Percentiles rank a stretch among this genome's conserved stretches.
These are phyloP conservation scores for Polylopha cassiicola DNA, from an alignment of 2,888 invertebrate species.

Conservation along the genomic window DNA sequence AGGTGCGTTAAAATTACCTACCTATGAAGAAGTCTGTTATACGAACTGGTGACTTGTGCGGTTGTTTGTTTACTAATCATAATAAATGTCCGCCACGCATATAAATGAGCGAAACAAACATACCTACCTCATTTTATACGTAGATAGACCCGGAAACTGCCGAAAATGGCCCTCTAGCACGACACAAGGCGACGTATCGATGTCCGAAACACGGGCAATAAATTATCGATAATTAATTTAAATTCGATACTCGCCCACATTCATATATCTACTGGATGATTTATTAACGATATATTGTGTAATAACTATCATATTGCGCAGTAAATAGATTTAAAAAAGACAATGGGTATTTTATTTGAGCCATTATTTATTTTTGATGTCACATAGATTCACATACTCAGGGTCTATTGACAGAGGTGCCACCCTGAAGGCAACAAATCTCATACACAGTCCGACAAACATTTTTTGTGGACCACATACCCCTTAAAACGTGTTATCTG, in stretches of 20 bases:
- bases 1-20: neutral
- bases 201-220: slow-evolving; percentile 54
- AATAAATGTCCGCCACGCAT: slow-evolving; percentile 47
- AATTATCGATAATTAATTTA: slow-evolving; percentile 60
- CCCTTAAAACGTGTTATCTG: slow-evolving; percentile 71
- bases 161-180: slow-evolving; percentile 51
- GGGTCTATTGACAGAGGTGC: slow-evolving; percentile 57
- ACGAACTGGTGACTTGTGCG: slow-evolving; percentile 27
- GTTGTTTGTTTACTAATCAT: slow-evolving; percentile 39
- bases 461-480: slow-evolving; percentile 64
- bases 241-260: slow-evolving; percentile 60
- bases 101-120: slow-evolving; percentile 41
- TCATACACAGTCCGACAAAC: slow-evolving; percentile 60
- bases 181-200: slow-evolving; percentile 45
- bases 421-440: slow-evolving; percentile 72
- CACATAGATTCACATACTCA: slow-evolving; percentile 41
- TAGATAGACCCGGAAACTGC: slow-evolving; percentile 53
- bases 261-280: slow-evolving; percentile 51
- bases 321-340: slow-evolving; percentile 24
- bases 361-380: slow-evolving; percentile 42
- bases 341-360: slow-evolving; percentile 30
- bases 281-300: slow-evolving; percentile 29
- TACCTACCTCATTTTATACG: slow-evolving; percentile 23
- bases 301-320: slow-evolving; percentile 26
- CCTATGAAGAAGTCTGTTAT: neutral